Conservation (phyloP, 2,797 vertebrate species). For the Brachymystax lenok region DNA sequence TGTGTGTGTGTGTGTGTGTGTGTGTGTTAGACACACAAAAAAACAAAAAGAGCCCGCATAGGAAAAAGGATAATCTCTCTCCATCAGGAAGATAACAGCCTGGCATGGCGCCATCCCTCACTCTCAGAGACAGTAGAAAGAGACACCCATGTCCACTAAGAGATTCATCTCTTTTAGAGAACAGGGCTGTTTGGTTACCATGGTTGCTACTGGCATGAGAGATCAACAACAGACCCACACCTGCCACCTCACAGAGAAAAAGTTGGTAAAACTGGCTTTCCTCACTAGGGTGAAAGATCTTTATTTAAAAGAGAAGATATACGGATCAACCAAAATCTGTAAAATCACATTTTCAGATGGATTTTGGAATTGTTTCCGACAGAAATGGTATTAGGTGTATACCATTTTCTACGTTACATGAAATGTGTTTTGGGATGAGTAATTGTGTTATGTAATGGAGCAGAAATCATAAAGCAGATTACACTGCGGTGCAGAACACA, state of each 20-base stretch:
- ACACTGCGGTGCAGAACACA: slow-evolving; percentile 14
- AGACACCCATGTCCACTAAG: background rate
- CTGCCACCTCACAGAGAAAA: background rate
- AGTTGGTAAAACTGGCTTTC: background rate
- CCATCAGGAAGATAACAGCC: background rate
- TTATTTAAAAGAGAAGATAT: background rate
- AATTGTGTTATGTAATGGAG: slow-evolving; percentile 60
- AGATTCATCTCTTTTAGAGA: background rate
- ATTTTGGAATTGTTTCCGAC: slow-evolving; percentile 27
- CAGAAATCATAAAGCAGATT: slow-evolving; percentile 49
- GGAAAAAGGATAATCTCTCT: background rate
- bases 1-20: background rate
- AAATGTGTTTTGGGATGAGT: slow-evolving; percentile 42
- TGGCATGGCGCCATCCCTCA: background rate
- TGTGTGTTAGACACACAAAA: background rate
- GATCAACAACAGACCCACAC: background rate
- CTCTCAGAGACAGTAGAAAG: background rate
- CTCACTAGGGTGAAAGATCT: background rate
- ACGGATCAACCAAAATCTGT: background rate
- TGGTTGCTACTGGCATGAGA: background rate
- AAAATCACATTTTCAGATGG: slow-evolving; percentile 11
- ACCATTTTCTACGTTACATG: slow-evolving; percentile 46
- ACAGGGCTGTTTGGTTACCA: slow-evolving; percentile 2
- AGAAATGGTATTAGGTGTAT: slow-evolving; percentile 43
- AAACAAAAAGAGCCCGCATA: background rate